Base-by-base conservation (phyloP, 2,888 invertebrate species). In the Acanthosepion lycidas region DNA sequence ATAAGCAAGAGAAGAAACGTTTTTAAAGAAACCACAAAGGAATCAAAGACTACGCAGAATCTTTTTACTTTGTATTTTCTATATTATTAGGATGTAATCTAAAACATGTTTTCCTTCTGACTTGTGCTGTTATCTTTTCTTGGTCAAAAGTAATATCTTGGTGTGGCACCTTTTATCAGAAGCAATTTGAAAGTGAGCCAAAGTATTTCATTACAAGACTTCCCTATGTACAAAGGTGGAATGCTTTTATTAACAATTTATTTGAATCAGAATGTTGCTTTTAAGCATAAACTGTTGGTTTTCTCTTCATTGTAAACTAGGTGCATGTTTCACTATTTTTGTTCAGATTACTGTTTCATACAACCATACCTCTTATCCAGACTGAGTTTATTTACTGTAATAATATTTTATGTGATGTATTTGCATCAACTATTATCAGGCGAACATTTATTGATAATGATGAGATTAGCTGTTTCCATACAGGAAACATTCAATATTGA, bases 101-200 rank as follows among this genome's bases (percentile, higher is more conserved):
- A 78, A 5, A 78, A n/a, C n/a, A 78, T 78, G n/a, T n/a, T 78
- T 78, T 78, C 78, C 15, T 78, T n/a, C 59, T 23, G 59, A 59
- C n/a, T 78, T 78, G 15, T n/a, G 78, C 78, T 78, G 33, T 78
- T 78, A n/a, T 78, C 59, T 78, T 78, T 78, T 18, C n/a, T 33
- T 33, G 15, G n/a, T 78, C n/a, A 78, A n/a, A 78, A 78, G 78
- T 78, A 78, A 78, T 78, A 78, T 78, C n/a, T 78, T 78, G 12
- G 4, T 15, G n/a, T 33, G 12, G 78, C 78, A 78, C 78, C 5
- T 78, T 78, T 78, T 78, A 78, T n/a, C 78, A 33, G 78, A 78
- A 78, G 78, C 78, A 78, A 78, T 78, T 78, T 78, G 78, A 33
- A 78, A 78, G n/a, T 33, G 78, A n/a, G 78, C 78, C 78, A 78